These are phyloP conservation scores for Takifugu flavidus DNA, from an alignment of 2,113 vertebrate species.

Conservation along the genomic window DNA sequence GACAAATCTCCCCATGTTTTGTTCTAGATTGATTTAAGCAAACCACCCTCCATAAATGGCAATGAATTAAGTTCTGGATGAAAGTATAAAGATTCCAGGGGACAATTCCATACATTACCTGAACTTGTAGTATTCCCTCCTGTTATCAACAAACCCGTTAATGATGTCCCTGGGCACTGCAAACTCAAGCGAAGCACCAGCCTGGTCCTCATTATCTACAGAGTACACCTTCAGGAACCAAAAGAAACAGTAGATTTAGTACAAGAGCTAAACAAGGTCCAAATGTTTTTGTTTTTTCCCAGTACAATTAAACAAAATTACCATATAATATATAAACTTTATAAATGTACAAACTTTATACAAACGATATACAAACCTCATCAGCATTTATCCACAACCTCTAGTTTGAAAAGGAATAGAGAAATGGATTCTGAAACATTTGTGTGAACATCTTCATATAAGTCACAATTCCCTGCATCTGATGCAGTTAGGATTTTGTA, in stretches of 20 bases:
- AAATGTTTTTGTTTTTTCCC: not conserved
- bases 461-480: too few species aligned
- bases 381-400: too few species aligned
- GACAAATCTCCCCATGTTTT: not conserved
- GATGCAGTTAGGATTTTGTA: too few species aligned
- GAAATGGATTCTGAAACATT: too few species aligned
- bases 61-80: too few species aligned
- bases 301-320: not conserved
- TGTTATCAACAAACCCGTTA: constrained; percentile 96
- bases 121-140: constrained; percentile 88
- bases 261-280: not conserved
- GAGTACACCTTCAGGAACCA: constrained; percentile 78
- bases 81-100: not conserved
- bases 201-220: constrained; percentile 74
- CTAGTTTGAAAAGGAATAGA: too few species aligned
- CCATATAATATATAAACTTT: not conserved
- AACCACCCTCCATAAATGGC: too few species aligned
- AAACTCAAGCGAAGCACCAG: constrained; percentile 80
- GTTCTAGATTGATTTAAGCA: not conserved
- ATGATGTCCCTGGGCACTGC: constrained; percentile 84
- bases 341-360: too few species aligned
- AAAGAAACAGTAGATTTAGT: constrained; percentile 30
- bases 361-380: too few species aligned
- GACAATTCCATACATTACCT: constrained; percentile 71
- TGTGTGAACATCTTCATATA: too few species aligned